Base-by-base conservation (phyloP, 1,140 invertebrate genomes). In the Mya arenaria region DNA sequence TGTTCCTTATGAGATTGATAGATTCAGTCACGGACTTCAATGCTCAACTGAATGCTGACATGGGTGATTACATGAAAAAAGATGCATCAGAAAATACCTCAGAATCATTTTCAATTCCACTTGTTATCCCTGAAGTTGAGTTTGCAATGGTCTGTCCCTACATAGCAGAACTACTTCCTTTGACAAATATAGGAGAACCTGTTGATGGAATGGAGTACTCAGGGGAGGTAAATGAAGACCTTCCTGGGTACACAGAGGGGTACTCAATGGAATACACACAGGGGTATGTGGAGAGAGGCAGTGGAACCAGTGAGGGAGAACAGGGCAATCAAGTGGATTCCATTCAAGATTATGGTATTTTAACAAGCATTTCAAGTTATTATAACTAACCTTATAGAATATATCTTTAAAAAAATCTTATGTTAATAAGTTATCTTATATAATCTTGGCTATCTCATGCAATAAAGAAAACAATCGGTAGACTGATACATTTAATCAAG, bases 1-100 rank as follows among this genome's bases (percentile, higher is more conserved):
- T 99, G 63, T 98, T 99, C 92, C 91, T 99, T 32, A 92, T 98
- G 88, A 94, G 97, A 60, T 93, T 98, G 60, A 94, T 96, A 30
- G 97, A 99, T 93, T 95, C 96, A n/a, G 87, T 97, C 6, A 94
- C 96, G 1, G 96, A 97, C 90, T 91, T 91, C 68, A 88, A 90
- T 56, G 82, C 79, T 32, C 87, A 91, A 91, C 91, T 98, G 36
- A 95, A 95, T 23, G 93, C 96, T 58, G 97, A 98, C 90, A 95
- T 96, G 0, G 95, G 96, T 79, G 93, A 95, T 65, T 96, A 96
- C 86, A 62, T 80, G 17, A 66, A 63, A 17, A 72, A 34, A 63
- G 63, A 62, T 52, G 60, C 66, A 15, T 63, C 79, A 5, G 73
- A 30, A 17, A 63, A 79, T 34, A 17, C 34, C 23, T 32, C n/a